Conservation (phyloP, 2,888 invertebrate species). For the Archips crataeganus region DNA sequence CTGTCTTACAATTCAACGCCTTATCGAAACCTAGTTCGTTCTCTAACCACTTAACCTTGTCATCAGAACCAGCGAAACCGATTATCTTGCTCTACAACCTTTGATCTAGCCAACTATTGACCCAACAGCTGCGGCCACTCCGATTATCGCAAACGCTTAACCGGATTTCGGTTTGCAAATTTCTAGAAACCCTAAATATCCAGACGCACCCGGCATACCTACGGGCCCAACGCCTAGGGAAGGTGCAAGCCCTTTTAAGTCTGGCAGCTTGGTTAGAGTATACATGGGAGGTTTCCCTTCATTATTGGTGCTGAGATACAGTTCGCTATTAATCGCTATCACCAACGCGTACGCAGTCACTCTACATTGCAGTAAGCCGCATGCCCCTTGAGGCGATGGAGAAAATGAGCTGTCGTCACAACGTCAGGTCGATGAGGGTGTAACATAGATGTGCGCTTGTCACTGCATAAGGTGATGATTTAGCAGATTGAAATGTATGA, state of each 20-base stretch:
- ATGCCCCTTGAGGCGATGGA: no score
- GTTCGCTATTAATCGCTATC: no score
- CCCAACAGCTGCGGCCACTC: conserved; percentile 92
- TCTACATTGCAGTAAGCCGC: no score
- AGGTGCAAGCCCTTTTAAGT: conserved; percentile 76
- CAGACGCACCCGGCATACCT: conserved; percentile 90
- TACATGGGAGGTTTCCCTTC: conserved; percentile 42
- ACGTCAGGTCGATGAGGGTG: no score
- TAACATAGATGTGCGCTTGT: no score
- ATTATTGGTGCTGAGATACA: conserved; percentile 44
- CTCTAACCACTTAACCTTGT: conserved; percentile 89
- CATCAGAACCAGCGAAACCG: conserved; percentile 90
- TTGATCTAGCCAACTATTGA: conserved; percentile 90
- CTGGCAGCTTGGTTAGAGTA: conserved; percentile 73
- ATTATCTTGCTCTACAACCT: conserved; percentile 87
- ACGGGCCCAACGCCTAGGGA: conserved; percentile 87
- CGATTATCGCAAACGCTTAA: conserved; percentile 89
- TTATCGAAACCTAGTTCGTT: conserved; percentile 89
- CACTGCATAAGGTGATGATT: no score
- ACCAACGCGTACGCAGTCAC: no score
- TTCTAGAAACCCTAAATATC: conserved; percentile 90
- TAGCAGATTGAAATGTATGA: no score
- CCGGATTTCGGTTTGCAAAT: conserved; percentile 89
- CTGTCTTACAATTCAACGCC: conserved; percentile 90
- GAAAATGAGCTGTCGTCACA: no score